Evolutionary conservation across 2,888 invertebrate genomes (phyloP).

Genomic region (Thecocarcelia acutangulata): DNA sequence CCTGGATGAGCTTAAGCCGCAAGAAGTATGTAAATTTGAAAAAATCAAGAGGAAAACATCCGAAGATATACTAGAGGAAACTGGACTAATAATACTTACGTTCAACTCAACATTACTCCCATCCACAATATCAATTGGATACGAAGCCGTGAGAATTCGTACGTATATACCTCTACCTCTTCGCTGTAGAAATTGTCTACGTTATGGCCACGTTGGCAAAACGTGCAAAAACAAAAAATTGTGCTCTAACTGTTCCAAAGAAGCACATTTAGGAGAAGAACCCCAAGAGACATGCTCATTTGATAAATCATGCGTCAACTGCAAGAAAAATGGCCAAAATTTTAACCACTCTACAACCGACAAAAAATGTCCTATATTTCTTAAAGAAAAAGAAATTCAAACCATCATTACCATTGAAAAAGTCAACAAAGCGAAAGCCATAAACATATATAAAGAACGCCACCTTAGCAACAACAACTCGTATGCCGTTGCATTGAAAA

Average conservation of each 20-base stretch:
- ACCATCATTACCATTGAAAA: slow-evolving; percentile 46
- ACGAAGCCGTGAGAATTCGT: slow-evolving; percentile 25
- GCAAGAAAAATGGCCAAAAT: slow-evolving; percentile 8
- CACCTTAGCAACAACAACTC: background rate
- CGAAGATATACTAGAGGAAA: too few species aligned
- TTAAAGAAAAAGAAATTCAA: slow-evolving; percentile 48
- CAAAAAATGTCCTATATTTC: slow-evolving; percentile 40
- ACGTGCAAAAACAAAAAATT: slow-evolving; percentile 9
- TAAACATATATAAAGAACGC: slow-evolving; percentile 20
- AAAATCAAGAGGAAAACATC: slow-evolving; percentile 8
- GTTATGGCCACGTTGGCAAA: slow-evolving; percentile 19
- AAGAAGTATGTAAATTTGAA: slow-evolving; percentile 23
- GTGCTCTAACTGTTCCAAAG: slow-evolving; percentile 6
- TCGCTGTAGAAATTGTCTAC: slow-evolving; percentile 15
- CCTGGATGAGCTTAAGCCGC: background rate
- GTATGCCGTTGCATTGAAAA: background rate
- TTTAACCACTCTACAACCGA: too few species aligned
- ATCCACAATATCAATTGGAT: background rate
- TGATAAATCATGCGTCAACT: background rate
- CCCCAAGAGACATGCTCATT: background rate
- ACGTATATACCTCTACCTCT: slow-evolving; percentile 28
- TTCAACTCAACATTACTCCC: slow-evolving; percentile 1
- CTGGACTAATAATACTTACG: background rate
- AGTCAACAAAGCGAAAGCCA: slow-evolving; percentile 27
- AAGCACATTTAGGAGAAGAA: background rate